Percentiles rank a stretch among this genome's conserved stretches.
Conservation (phyloP, 2,113 vertebrate genomes). For the Sinocyclocheilus anshuiensis region DNA sequence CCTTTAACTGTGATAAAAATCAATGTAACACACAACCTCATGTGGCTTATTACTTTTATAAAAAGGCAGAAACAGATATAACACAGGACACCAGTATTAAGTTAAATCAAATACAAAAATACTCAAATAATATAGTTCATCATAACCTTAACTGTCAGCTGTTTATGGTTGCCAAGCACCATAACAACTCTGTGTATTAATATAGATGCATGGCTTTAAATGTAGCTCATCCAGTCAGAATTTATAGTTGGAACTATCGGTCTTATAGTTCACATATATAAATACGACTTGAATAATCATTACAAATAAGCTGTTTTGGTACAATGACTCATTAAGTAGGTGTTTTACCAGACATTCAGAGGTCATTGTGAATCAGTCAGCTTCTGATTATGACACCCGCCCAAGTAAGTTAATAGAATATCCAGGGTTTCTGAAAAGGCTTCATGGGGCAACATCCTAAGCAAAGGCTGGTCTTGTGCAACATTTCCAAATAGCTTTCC, state of each 20-base stretch:
- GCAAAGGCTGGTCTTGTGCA: conserved; percentile 42
- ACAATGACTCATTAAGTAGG: conserved; percentile 16
- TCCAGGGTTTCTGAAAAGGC: conserved; percentile 18
- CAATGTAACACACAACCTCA: background rate
- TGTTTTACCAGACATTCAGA: background rate
- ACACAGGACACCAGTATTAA: background rate
- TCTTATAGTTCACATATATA: background rate
- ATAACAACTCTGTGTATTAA: background rate
- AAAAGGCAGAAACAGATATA: background rate
- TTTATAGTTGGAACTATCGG: background rate
- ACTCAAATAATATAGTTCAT: background rate
- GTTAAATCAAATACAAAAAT: background rate
- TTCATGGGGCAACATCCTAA: conserved; percentile 15
- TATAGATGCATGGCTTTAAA: background rate
- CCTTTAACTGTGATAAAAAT: background rate
- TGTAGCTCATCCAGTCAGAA: background rate
- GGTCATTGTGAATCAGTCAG: background rate
- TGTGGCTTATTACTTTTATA: background rate
- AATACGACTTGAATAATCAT: background rate
- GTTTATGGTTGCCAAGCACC: background rate
- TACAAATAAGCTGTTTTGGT: background rate
- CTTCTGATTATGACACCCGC: conserved; percentile 22
- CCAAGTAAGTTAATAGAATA: conserved; percentile 2
- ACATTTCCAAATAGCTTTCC: conserved; percentile 44
- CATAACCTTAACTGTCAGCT: background rate